Conservation (phyloP, 2,797 vertebrate species). For the Odontamblyopus rebecca region DNA sequence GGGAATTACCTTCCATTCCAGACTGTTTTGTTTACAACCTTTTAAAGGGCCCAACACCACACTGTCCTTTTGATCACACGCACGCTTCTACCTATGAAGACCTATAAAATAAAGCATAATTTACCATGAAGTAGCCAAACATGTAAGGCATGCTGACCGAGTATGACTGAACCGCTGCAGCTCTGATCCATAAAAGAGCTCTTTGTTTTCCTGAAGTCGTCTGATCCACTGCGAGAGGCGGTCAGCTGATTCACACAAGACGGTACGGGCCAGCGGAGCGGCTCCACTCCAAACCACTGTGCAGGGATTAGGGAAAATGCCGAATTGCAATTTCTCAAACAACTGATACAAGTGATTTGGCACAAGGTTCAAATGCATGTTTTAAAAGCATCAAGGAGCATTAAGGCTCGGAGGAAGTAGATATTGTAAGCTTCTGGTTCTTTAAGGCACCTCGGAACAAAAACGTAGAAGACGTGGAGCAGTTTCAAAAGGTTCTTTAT, state of each 20-base stretch:
- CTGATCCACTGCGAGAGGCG: slow-evolving; percentile 39
- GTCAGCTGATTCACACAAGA: slow-evolving; percentile 64
- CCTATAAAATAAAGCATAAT: neutral
- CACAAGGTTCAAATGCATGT: neutral
- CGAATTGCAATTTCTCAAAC: neutral
- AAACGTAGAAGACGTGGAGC: too few relatives aligned
- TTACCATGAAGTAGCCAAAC: slow-evolving; percentile 4
- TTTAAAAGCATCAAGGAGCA: neutral
- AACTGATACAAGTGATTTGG: neutral
- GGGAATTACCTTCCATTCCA: too few relatives aligned
- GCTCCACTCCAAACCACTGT: neutral
- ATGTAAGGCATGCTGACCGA: slow-evolving; percentile 19
- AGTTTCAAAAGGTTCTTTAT: too few relatives aligned
- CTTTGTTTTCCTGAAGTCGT: slow-evolving; percentile 43
- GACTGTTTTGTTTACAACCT: too few relatives aligned
- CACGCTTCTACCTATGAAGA: neutral
- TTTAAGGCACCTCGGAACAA: too few relatives aligned
- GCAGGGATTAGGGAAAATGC: neutral
- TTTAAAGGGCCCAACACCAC: too few relatives aligned
- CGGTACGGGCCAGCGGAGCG: neutral
- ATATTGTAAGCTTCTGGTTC: too few relatives aligned
- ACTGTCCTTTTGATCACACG: neutral
- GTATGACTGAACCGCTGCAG: slow-evolving; percentile 10
- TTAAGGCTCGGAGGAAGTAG: too few relatives aligned
- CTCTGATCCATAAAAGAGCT: slow-evolving; percentile 49